Conservation (phyloP, 2,113 vertebrate genomes). For the Takifugu flavidus region DNA sequence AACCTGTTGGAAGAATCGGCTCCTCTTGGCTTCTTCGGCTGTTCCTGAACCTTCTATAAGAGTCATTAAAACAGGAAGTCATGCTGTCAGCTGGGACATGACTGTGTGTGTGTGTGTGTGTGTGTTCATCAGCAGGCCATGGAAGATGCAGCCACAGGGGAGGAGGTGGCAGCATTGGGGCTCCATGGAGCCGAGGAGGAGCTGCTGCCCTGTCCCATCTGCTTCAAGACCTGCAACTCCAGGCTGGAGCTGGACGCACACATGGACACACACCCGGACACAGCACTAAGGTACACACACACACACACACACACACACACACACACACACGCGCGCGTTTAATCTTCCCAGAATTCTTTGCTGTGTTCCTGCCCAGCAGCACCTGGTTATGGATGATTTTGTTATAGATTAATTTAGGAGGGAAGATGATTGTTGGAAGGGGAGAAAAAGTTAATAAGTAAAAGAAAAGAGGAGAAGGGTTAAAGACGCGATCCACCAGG, state of each 20-base stretch:
- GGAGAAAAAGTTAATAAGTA: neutral
- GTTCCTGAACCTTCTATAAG: too few species aligned
- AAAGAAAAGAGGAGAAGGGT: constrained; percentile 20
- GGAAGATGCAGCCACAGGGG: constrained; percentile 70
- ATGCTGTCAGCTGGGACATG: neutral
- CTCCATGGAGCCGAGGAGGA: constrained; percentile 75
- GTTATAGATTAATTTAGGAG: neutral
- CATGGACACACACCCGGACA: constrained; percentile 93
- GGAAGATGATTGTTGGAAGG: neutral
- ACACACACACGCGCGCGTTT: neutral
- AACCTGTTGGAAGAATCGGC: too few species aligned
- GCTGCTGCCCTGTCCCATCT: constrained; percentile 86
- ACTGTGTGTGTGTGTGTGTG: constrained; percentile 25
- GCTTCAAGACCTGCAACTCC: constrained; percentile 89
- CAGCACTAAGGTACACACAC: constrained; percentile 70
- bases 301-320: constrained; percentile 57
- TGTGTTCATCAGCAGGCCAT: constrained; percentile 68
- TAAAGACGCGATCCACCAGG: constrained; percentile 22
- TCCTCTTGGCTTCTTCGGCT: too few species aligned
- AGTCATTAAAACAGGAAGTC: too few species aligned
- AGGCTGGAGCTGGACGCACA: constrained; percentile 89
- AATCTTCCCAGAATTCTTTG: too few species aligned
- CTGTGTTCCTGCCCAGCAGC: too few species aligned
- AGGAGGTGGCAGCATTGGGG: constrained; percentile 58
- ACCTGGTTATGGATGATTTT: too few species aligned